Conservation (phyloP, 2,113 vertebrate genomes). For the Lepidothrix coronata region DNA sequence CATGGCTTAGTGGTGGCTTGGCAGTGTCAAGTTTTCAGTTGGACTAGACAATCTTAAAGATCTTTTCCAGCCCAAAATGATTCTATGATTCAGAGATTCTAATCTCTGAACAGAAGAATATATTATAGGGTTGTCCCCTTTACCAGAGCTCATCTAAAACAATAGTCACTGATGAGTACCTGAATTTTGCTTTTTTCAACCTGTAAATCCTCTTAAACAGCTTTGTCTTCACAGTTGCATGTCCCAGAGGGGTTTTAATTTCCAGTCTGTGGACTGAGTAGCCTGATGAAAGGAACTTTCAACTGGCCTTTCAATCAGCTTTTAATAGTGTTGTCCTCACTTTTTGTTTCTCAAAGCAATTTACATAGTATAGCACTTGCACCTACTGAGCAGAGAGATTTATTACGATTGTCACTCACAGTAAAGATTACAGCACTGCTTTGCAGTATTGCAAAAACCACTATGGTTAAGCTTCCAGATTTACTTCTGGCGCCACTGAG, state of each 20-base stretch:
- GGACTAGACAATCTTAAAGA: not conserved
- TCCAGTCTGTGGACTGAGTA: not conserved
- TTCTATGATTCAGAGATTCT: not conserved
- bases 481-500: not conserved
- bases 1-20: not conserved
- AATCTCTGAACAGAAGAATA: not conserved
- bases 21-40: not conserved
- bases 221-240: not conserved
- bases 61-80: not conserved
- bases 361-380: not conserved
- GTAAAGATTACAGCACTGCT: not conserved
- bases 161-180: not conserved
- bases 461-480: not conserved
- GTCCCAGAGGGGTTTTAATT: not conserved
- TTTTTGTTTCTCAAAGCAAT: not conserved
- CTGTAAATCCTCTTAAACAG: not conserved
- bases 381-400: not conserved
- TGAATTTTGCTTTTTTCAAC: not conserved
- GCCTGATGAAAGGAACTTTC: not conserved
- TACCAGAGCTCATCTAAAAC: not conserved
- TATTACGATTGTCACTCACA: not conserved
- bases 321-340: not conserved
- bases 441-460: not conserved
- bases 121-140: not conserved
- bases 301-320: not conserved